Conservation (phyloP, 2,888 invertebrate genomes). For the Ennomos fuscantarius region DNA sequence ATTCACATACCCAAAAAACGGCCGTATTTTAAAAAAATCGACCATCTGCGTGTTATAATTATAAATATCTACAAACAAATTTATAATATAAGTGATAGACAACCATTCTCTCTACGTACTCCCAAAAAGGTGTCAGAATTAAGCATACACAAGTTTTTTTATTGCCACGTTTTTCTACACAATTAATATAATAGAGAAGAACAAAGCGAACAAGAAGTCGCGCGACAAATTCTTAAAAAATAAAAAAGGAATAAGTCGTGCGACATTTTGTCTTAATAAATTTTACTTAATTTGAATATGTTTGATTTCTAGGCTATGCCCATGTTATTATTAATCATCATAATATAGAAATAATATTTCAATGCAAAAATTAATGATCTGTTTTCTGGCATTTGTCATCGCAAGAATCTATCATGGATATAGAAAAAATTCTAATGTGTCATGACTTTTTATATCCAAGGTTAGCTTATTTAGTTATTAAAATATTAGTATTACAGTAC, state of each 20-base stretch:
- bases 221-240: not conserved
- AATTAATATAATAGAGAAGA: too few species aligned
- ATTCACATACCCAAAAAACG: too few species aligned
- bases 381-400: too few species aligned
- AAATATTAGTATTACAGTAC: too few species aligned
- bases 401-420: too few species aligned
- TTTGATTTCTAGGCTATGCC: too few species aligned
- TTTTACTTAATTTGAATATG: not conserved
- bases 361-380: too few species aligned
- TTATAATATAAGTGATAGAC: conserved; percentile 10
- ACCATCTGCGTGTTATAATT: conserved; percentile 11
- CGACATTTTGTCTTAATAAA: conserved; percentile 1
- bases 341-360: too few species aligned
- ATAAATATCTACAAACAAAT: conserved; percentile 16
- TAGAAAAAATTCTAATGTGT: too few species aligned
- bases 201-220: not conserved
- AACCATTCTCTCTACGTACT: not conserved
- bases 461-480: too few species aligned
- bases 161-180: conserved; percentile 1
- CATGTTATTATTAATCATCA: too few species aligned
- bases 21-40: conserved; percentile 1
- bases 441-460: too few species aligned
- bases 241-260: not conserved
- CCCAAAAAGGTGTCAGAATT: conserved; percentile 15
- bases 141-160: conserved; percentile 2